Base-by-base conservation (phyloP, 2,797 vertebrate genomes). In the Rhinichthys osculus region DNA sequence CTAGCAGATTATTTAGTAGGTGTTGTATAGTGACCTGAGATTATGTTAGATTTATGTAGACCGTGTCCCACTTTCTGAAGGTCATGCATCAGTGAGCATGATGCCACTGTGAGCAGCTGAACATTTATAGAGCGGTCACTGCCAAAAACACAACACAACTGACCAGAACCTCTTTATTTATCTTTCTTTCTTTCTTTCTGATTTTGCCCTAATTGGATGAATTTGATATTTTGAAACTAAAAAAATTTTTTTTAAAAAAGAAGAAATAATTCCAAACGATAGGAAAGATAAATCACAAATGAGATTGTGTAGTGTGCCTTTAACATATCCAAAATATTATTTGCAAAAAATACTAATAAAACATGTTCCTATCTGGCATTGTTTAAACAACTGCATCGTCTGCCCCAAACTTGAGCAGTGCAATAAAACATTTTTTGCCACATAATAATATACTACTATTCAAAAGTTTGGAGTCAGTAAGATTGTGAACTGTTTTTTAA, bases 11-110 rank as follows among this genome's bases (percentile, higher is more conserved):
- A 40, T 42, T 30, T 74, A 40, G 40, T 30, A 7, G 19, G 27
- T 54, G 40, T 73, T 80, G 35, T 40, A 66, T 14, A 71, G 81
- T 80, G 80, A 84, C 82, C 30, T 83, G 87, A 52, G 90, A 14
- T 87, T 40, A 77, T 77, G 87, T 81, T 62, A 54, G 85, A 77
- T 91, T 88, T 89, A 69, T 90, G 76, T 69, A 40, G 89, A 89
- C 90, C 86, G 78, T 88, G 87, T 76, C 89, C 91, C 82, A 88
- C 35, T 87, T 90, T 88, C 86, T 66, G 30, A 85, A 72, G n/a
- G 44, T 74, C 62, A 74, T 67, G 78, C 84, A 77, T 90, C 82
- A 81, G 69, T 84, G 89, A 91, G 87, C 84, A 85, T 73, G 67
- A 62, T 85, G 70, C 77, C 87, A 85, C 59, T 88, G 85, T 66